These are phyloP conservation scores for Cephonodes hylas DNA, from an alignment of 2,888 invertebrate species.

Conservation along the genomic window DNA sequence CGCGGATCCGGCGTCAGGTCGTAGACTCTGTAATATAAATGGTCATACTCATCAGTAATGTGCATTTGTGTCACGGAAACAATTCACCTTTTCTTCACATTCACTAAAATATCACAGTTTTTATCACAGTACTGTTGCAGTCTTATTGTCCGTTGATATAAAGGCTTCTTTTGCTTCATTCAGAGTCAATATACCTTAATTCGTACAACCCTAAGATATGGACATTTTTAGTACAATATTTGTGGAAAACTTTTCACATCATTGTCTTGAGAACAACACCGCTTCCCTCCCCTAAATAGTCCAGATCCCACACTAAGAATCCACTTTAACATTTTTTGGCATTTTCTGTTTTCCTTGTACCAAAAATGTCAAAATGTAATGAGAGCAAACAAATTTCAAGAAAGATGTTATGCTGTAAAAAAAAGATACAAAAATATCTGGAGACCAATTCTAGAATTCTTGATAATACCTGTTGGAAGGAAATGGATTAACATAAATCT, in stretches of 20 bases:
- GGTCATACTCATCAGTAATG: constrained; percentile 67
- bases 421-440: constrained; percentile 2
- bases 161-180: constrained; percentile 29
- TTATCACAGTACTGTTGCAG: constrained; percentile 12
- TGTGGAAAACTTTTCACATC: background rate
- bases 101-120: constrained; percentile 49
- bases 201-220: background rate
- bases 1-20: constrained; percentile 54
- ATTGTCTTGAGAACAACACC: background rate
- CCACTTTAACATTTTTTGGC: background rate
- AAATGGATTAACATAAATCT: constrained; percentile 24
- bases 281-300: background rate
- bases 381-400: background rate
- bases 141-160: constrained; percentile 28
- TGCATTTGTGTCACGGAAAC: constrained; percentile 24
- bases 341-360: background rate
- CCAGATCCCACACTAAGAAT: background rate
- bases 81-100: constrained; percentile 50
- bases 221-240: constrained; percentile 2
- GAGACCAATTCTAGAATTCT: background rate
- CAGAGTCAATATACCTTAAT: constrained; percentile 11
- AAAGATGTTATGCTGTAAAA: constrained; percentile 4
- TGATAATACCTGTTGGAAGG: constrained; percentile 31
- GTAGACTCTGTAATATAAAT: constrained; percentile 72
- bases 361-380: background rate